These are phyloP conservation scores for Synanceia verrucosa DNA, from an alignment of 2,797 vertebrate genomes.

Conservation along the genomic window DNA sequence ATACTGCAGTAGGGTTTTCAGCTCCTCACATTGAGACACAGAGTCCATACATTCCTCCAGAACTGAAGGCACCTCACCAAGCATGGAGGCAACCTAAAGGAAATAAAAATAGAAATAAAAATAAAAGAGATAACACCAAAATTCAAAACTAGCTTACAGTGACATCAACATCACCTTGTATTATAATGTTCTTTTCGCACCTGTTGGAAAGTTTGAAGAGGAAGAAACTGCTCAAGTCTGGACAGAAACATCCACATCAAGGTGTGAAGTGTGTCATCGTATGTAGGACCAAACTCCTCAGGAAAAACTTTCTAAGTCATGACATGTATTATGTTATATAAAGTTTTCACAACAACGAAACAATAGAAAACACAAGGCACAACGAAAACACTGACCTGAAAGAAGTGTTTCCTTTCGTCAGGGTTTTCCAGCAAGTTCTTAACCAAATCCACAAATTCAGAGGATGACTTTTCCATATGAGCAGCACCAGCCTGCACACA, in stretches of 20 bases:
- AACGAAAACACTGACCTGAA: conserved; percentile 53
- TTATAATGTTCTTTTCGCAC: conserved; percentile 52
- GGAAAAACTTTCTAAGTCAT: conserved; percentile 71
- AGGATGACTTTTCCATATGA: conserved; percentile 37
- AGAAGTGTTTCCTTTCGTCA: conserved; percentile 51
- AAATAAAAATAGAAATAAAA: neutral
- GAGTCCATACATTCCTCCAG: conserved; percentile 57
- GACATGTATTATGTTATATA: neutral
- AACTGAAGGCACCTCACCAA: conserved; percentile 39
- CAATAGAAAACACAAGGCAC: neutral
- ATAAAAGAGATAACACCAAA: neutral
- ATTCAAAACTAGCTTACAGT: neutral
- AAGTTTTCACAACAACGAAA: neutral
- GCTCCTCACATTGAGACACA: conserved; percentile 56
- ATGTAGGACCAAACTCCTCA: conserved; percentile 78
- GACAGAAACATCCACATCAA: conserved; percentile 79
- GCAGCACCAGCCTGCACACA: conserved; percentile 40
- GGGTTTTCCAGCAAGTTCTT: conserved; percentile 57
- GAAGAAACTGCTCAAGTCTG: conserved; percentile 77
- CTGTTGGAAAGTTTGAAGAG: conserved; percentile 70
- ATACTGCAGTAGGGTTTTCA: conserved; percentile 47
- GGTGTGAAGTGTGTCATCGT: conserved; percentile 68
- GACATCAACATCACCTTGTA: neutral
- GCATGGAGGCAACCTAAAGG: conserved; percentile 57
- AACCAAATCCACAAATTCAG: conserved; percentile 74